Percentiles rank a stretch among this genome's conserved stretches.
Evolutionary conservation across 2,113 vertebrate species (phyloP).

Genomic region (Panurus biarmicus): DNA sequence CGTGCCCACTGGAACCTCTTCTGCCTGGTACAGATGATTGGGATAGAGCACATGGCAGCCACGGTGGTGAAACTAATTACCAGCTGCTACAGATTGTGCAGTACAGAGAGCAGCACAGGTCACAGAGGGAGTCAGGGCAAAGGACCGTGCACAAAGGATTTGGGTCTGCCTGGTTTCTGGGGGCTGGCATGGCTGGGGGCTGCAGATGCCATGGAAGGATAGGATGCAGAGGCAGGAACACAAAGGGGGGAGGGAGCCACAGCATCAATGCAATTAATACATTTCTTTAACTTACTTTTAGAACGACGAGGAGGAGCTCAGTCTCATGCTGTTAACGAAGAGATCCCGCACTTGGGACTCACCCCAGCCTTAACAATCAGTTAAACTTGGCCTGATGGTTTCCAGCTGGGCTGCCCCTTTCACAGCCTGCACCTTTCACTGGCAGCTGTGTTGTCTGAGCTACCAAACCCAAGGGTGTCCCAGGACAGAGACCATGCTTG

Average conservation of each 20-base stretch:
- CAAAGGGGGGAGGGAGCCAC: not conserved
- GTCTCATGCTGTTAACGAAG: not conserved
- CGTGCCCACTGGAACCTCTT: fast-evolving
- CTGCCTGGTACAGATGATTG: not conserved
- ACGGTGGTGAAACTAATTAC: fast-evolving
- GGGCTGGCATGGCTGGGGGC: not conserved
- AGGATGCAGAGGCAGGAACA: not conserved
- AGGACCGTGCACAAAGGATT: fast-evolving
- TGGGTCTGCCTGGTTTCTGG: not conserved
- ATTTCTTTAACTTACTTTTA: not conserved
- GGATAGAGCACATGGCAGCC: fast-evolving
- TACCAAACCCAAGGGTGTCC: not conserved
- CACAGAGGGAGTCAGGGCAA: fast-evolving
- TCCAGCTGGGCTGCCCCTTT: not conserved
- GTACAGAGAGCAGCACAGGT: not conserved
- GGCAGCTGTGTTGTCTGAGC: not conserved
- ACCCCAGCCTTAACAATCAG: not conserved
- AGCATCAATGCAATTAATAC: not conserved
- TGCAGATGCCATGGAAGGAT: fast-evolving
- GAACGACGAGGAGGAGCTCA: not conserved
- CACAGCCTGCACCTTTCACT: not conserved
- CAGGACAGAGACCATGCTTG: not conserved
- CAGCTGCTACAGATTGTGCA: not conserved
- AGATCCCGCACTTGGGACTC: not conserved
- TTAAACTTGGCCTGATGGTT: not conserved